Conservation (phyloP, 2,113 vertebrate genomes). For the Lepidothrix coronata region DNA sequence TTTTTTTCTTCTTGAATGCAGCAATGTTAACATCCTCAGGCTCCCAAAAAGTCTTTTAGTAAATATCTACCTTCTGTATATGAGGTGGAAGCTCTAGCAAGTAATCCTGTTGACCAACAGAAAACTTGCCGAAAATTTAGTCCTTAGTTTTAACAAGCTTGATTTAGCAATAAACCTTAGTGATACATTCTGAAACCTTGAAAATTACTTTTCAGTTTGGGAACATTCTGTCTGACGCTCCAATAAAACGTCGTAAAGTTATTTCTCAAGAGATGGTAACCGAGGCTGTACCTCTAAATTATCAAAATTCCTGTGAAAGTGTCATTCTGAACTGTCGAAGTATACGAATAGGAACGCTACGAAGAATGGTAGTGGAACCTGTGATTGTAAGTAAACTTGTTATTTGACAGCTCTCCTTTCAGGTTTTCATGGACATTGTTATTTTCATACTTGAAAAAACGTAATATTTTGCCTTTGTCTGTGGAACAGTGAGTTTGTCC, state of each 20-base stretch:
- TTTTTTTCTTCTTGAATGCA: neutral
- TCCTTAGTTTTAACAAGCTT: neutral
- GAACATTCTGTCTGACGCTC: slow-evolving; percentile 77
- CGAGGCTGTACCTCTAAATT: slow-evolving; percentile 47
- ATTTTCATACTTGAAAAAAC: neutral
- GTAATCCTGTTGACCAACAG: neutral
- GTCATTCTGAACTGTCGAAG: slow-evolving; percentile 92
- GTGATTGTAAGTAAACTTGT: slow-evolving; percentile 84
- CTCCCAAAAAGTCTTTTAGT: neutral
- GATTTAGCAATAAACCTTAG: neutral
- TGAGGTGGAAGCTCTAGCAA: neutral
- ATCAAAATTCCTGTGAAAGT: slow-evolving; percentile 74
- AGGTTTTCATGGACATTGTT: neutral
- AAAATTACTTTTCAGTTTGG: slow-evolving; percentile 81
- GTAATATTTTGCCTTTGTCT: neutral
- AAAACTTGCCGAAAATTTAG: neutral
- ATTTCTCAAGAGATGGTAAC: slow-evolving; percentile 62
- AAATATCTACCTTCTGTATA: neutral
- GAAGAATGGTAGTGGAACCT: slow-evolving; percentile 86
- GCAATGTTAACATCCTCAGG: neutral
- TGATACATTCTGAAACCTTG: slow-evolving; percentile 30
- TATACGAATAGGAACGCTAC: slow-evolving; percentile 88
- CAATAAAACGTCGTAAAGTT: slow-evolving; percentile 84
- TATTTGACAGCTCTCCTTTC: neutral
- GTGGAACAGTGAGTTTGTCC: neutral